Evolutionary conservation across 2,797 vertebrate genomes (phyloP), one percentile per base, ranked within the genome.

Genomic region (Furcifer pardalis): DNA sequence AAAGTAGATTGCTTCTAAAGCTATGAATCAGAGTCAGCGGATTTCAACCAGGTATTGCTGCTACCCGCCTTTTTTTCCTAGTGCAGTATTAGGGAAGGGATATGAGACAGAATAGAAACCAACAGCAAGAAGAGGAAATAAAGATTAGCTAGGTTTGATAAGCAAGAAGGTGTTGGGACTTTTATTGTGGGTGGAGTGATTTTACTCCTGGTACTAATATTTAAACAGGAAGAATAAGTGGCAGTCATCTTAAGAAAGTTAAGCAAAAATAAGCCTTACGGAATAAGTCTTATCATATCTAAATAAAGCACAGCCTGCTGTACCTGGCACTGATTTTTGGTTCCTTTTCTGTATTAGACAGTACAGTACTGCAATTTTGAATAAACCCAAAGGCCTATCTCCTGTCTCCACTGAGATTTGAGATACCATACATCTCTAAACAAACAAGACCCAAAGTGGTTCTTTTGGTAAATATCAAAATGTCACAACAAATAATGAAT

Each of bases 321-420:
- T 27, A 49, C 15, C n/a, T n/a, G 40, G 74, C 69, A 37, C 69
- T 25, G 7, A 10, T 52, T 88, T 89, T 87, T 32, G 73, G 73
- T n/a, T n/a, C n/a, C n/a, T n/a, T n/a, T n/a, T n/a, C 27, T 27
- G 83, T 83, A 91, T n/a, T 52, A 81, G 60, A 75, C 19, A 2
- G 52, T n/a, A n/a, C n/a, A 44, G 23, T 40, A 5, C 1, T 59
- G 79, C 79, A 21, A 82, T 52, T 89, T 42, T 80, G 66, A 71
- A 62, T 71, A 40, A 77, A 87, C 88, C 9, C 79, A 85, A 89
- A 79, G 63, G 40, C 30, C 46, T 84, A 74, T 77, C 32, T 86
- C 82, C 49, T 52, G 85, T 85, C 74, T 79, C 27, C 17, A 71
- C 32, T 32, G 12, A 85, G 75, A 42, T 82, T 10, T 66, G 62